Conservation (phyloP, 2,797 vertebrate species). For the Ceyx erithaca region DNA sequence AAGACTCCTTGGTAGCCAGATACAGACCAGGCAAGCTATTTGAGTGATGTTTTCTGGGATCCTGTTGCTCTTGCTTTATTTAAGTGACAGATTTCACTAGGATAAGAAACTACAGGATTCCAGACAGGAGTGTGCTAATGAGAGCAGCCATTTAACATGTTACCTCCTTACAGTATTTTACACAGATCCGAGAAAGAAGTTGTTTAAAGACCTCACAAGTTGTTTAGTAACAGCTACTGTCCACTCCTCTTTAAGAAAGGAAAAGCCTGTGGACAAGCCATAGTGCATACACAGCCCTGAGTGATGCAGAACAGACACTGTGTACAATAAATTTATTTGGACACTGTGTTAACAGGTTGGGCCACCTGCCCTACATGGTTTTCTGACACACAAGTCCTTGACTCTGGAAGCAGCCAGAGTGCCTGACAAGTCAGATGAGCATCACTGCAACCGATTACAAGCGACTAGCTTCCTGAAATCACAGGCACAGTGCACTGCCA, state of each 20-base stretch:
- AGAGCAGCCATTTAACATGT: background rate
- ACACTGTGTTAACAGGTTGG: background rate
- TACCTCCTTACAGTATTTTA: background rate
- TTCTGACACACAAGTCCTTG: background rate
- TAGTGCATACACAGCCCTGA: background rate
- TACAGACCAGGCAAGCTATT: background rate
- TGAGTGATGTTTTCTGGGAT: background rate
- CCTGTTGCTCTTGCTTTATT: background rate
- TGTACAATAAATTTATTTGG: background rate
- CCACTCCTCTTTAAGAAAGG: background rate
- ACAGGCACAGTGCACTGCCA: background rate
- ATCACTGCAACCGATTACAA: background rate
- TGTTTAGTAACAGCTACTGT: background rate
- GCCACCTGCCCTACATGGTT: background rate
- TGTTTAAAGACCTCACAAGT: background rate
- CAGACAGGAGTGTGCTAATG: background rate
- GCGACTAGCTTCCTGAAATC: background rate
- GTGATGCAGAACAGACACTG: background rate
- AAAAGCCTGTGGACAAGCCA: background rate
- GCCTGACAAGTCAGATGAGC: background rate
- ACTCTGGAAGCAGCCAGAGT: background rate
- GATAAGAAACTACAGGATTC: background rate
- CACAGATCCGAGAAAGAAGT: background rate
- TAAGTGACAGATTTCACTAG: background rate
- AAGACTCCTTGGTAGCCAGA: background rate